Evolutionary conservation across 2,113 vertebrate genomes (phyloP).

Genomic region (Pelodiscus sinensis): DNA sequence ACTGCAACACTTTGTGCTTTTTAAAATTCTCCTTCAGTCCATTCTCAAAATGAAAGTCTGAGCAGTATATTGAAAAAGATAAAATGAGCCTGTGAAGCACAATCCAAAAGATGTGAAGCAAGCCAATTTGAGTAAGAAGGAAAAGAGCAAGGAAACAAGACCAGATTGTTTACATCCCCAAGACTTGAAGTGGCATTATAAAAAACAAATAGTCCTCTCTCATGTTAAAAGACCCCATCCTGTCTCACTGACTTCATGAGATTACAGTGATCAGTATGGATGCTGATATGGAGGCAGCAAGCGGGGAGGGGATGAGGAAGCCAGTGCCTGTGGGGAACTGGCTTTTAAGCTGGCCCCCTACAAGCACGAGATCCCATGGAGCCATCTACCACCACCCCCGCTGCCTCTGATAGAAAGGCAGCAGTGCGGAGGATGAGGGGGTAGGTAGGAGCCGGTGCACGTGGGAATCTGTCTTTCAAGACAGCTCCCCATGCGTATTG

Average conservation of each 20-base stretch:
- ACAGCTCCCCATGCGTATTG: too few species aligned
- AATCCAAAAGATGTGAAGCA: background rate
- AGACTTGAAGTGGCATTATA: background rate
- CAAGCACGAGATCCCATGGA: too few species aligned
- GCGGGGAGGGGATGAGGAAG: too few species aligned
- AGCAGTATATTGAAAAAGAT: background rate
- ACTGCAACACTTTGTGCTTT: background rate
- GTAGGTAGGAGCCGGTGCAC: too few species aligned
- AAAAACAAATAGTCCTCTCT: background rate
- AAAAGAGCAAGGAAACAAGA: fast-evolving
- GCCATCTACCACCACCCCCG: too few species aligned
- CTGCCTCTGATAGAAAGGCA: too few species aligned
- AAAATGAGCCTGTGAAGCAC: fast-evolving
- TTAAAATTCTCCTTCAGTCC: background rate
- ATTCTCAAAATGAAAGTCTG: constrained; percentile 4
- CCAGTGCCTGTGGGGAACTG: too few species aligned
- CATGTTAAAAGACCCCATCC: background rate
- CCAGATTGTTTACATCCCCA: background rate
- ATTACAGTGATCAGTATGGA: fast-evolving
- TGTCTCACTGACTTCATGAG: background rate
- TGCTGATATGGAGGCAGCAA: too few species aligned
- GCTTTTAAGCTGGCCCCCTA: too few species aligned
- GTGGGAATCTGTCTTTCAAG: too few species aligned
- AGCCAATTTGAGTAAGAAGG: background rate
- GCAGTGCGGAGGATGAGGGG: too few species aligned